These are phyloP conservation scores for Oriolus oriolus DNA, from an alignment of 2,113 vertebrate species.

Conservation along the genomic window DNA sequence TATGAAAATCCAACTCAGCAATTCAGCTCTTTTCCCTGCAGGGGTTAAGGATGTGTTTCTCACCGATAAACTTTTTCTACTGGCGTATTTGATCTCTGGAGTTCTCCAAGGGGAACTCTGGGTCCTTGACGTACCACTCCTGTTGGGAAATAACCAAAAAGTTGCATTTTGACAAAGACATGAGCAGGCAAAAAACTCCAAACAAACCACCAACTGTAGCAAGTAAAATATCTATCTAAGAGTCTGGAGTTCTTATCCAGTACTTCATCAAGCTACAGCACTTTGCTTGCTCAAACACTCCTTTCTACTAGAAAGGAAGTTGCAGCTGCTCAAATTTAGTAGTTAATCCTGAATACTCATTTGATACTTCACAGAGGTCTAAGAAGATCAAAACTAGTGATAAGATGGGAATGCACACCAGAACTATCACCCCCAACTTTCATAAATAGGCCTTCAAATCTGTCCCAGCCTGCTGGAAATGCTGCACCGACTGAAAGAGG, in stretches of 20 bases:
- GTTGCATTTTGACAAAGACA: background rate
- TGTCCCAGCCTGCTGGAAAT: background rate
- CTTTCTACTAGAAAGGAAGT: background rate
- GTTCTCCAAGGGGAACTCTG: conserved; percentile 82
- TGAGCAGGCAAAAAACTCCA: background rate
- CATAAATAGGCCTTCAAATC: background rate
- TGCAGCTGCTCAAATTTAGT: background rate
- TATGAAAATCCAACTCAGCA: background rate
- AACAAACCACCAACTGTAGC: background rate
- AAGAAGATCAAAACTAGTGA: background rate
- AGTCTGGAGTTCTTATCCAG: background rate
- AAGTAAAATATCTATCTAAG: background rate
- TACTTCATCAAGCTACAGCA: background rate
- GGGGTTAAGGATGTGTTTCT: conserved; percentile 36
- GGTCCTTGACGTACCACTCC: conserved; percentile 77
- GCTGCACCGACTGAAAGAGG: background rate
- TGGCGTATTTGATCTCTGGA: conserved; percentile 78
- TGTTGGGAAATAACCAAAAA: conserved; percentile 37
- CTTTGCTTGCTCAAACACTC: background rate
- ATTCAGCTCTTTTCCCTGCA: background rate
- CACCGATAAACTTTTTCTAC: conserved; percentile 92
- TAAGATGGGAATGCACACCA: background rate
- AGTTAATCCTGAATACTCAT: background rate
- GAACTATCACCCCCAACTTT: background rate
- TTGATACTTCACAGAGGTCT: background rate